Evolutionary conservation across 2,113 vertebrate genomes (phyloP).

Genomic region (Chionis minor): DNA sequence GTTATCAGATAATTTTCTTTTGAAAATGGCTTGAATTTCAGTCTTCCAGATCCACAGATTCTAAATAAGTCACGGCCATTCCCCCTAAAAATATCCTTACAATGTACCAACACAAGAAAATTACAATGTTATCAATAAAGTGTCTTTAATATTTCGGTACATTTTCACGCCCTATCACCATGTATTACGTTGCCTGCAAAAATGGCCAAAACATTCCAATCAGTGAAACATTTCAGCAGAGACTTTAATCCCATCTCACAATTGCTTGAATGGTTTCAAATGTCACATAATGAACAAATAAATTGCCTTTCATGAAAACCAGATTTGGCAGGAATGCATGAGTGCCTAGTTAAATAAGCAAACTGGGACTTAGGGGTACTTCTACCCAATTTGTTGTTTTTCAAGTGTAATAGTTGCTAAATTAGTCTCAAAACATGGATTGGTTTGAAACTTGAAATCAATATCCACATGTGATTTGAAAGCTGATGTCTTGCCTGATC

Average conservation of each 20-base stretch:
- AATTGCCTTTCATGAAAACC: conserved; percentile 67
- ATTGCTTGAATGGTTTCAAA: conserved; percentile 68
- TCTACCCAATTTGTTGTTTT: conserved; percentile 54
- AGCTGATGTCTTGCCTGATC: neutral
- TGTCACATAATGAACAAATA: conserved; percentile 73
- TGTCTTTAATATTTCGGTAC: conserved; percentile 1
- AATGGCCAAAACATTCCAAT: conserved; percentile 32
- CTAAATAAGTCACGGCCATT: conserved; percentile 23
- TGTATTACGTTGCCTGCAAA: neutral
- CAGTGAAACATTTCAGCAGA: conserved; percentile 44
- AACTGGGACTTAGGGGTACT: conserved; percentile 19
- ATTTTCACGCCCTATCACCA: conserved; percentile 8
- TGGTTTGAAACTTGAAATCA: conserved; percentile 44
- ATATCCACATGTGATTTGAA: neutral
- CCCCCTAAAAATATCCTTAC: neutral
- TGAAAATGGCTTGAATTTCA: conserved; percentile 63
- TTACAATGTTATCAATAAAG: neutral
- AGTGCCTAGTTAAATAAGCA: conserved; percentile 68
- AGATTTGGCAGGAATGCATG: conserved; percentile 62
- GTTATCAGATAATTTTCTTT: conserved; percentile 72
- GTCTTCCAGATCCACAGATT: conserved; percentile 18
- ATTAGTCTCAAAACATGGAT: conserved; percentile 42
- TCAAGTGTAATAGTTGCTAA: conserved; percentile 50
- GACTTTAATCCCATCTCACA: conserved; percentile 52
- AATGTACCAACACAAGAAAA: neutral